These are phyloP conservation scores for Leptinotarsa peninsularis DNA, from an alignment of 2,888 invertebrate genomes.

Conservation along the genomic window DNA sequence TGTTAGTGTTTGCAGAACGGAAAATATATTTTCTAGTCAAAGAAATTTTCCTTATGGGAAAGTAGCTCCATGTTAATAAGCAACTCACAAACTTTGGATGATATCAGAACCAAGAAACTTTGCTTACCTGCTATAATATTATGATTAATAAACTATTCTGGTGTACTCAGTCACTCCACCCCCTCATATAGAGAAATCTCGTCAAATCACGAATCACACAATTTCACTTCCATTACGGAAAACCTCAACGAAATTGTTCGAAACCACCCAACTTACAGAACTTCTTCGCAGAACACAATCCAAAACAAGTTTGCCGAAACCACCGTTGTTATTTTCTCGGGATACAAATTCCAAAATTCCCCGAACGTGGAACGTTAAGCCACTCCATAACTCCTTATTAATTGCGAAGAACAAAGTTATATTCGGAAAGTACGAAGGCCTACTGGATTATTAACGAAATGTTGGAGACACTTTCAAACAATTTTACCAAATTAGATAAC, in stretches of 20 bases:
- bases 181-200: background rate
- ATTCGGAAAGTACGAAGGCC: constrained; percentile 38
- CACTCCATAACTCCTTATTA: constrained; percentile 51
- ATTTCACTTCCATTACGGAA: background rate
- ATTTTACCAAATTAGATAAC: constrained; percentile 34
- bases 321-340: constrained; percentile 32
- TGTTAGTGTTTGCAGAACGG: too few relatives aligned
- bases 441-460: constrained; percentile 41
- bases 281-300: constrained; percentile 23
- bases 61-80: too few relatives aligned
- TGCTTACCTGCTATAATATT: too few relatives aligned
- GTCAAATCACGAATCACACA: background rate
- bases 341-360: constrained; percentile 41
- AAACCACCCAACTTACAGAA: background rate
- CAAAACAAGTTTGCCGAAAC: constrained; percentile 26
- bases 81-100: too few relatives aligned
- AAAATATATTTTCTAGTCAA: too few relatives aligned
- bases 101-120: too few relatives aligned
- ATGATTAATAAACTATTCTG: too few relatives aligned
- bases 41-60: too few relatives aligned
- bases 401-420: constrained; percentile 48
- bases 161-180: background rate
- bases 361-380: constrained; percentile 40
- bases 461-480: constrained; percentile 36
- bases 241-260: background rate